Evolutionary conservation across 2,113 vertebrate species (phyloP).

Genomic region (Amia ocellicauda): DNA sequence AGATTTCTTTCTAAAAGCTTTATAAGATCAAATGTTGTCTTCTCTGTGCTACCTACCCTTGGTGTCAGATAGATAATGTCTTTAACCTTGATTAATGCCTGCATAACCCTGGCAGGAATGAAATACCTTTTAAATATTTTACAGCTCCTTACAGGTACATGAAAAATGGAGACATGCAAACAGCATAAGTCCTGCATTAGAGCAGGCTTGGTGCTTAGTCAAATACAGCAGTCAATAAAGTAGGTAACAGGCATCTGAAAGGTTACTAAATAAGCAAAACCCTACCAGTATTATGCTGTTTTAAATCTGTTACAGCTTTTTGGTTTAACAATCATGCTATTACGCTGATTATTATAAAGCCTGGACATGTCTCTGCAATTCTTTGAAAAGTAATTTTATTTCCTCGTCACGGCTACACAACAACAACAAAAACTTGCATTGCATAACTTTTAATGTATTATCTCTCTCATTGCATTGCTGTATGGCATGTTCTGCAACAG

Average conservation of each 20-base stretch:
- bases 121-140: constrained; percentile 26
- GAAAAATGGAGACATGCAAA: constrained; percentile 18
- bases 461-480: too few species aligned
- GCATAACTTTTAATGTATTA: too few species aligned
- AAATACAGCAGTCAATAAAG: not conserved
- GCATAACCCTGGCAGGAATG: constrained; percentile 11
- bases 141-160: constrained; percentile 13
- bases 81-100: constrained; percentile 26
- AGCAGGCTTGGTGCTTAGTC: not conserved
- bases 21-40: constrained; percentile 23
- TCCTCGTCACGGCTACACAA: not conserved
- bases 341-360: not conserved
- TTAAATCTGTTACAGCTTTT: not conserved
- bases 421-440: too few species aligned
- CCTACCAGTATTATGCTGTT: not conserved
- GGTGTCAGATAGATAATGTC: constrained; percentile 26
- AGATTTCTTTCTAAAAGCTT: constrained; percentile 24
- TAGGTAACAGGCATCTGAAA: not conserved
- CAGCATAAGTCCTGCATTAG: not conserved
- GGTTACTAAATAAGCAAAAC: not conserved
- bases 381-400: constrained; percentile 3
- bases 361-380: not conserved
- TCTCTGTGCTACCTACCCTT: constrained; percentile 15
- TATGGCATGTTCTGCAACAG: too few species aligned
- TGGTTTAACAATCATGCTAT: not conserved